These are phyloP conservation scores for Falco berigora DNA, from an alignment of 2,797 vertebrate genomes.

Conservation along the genomic window DNA sequence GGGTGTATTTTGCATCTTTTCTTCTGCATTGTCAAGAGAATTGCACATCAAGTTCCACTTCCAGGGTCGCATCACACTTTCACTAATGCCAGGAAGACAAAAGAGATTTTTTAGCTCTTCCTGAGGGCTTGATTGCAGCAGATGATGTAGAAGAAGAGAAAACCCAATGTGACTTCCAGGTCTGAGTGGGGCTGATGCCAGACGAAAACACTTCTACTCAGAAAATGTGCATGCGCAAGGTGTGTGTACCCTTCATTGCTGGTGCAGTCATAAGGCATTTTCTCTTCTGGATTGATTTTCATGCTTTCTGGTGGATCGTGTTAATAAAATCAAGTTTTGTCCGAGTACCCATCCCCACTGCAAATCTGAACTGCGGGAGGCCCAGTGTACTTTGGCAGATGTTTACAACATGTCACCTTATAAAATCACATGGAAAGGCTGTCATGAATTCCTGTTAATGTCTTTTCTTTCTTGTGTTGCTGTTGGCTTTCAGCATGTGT, in stretches of 20 bases:
- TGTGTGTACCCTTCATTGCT: rapidly evolving
- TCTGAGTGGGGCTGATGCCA: background rate
- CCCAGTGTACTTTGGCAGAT: background rate
- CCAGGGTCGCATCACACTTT: background rate
- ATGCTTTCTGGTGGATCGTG: background rate
- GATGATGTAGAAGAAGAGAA: background rate
- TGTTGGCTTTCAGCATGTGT: conserved; percentile 84
- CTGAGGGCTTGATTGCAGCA: background rate
- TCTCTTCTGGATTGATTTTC: background rate
- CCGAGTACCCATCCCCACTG: background rate
- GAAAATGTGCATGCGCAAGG: rapidly evolving
- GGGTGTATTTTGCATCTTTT: background rate
- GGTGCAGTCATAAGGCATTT: background rate
- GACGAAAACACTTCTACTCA: background rate
- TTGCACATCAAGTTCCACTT: background rate
- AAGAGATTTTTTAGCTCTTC: background rate
- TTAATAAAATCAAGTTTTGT: background rate
- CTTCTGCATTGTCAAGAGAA: background rate
- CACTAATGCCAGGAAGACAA: background rate
- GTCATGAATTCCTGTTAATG: background rate
- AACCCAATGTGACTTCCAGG: background rate
- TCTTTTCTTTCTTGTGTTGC: conserved; percentile 12
- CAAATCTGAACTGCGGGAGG: background rate
- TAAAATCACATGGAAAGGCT: background rate
- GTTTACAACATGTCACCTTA: background rate